Evolutionary conservation across 1,140 invertebrate species (phyloP), one percentile per base, ranked within the genome.

Genomic region (Trichonephila clavipes): DNA sequence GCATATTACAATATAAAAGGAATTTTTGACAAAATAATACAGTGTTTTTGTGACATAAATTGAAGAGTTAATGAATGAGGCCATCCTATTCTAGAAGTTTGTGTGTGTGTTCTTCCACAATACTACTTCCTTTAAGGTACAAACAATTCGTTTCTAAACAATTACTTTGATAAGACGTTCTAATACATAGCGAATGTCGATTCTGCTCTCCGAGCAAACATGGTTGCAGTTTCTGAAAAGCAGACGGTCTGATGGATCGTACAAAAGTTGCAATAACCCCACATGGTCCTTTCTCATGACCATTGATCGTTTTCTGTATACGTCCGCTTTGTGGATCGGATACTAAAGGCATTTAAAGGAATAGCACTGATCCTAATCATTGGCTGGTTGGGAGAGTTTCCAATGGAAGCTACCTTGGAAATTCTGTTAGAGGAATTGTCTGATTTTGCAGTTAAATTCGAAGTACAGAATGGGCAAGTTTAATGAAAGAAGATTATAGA

Each of bases 221-320:
- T 44, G 72, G 89, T 82, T 90, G 77, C 69, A 81, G 66, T 90
- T 82, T 90, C 89, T 89, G 87, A 72, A 87, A 64, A 87, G 16
- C 72, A 77, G 28, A 28, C 72, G 40, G 44, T n/a, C 72, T 82
- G 77, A 90, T 90, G 59, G 89, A 72, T 82, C 7, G 64, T 34
- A 88, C 86, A 88, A 88, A 88, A 89, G 40, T 72, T 69, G 88
- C 40, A 66, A 72, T 89, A 24, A 16, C 24, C 58, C 18, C 89
- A 90, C 66, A 24, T 90, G 89, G 69, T n/a, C 64, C 58, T 28
- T 90, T 90, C 89, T 90, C 89, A 90, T 18, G 40, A 10, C 12
- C 89, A 90, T 90, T 90, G 89, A 90, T 90, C 89, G 89, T 61
- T n/a, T 16, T 4, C n/a, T 8, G 12, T 58, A 34, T 34, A 18